Conservation (phyloP, 2,113 vertebrate species). For the Eudorcas thomsonii region DNA sequence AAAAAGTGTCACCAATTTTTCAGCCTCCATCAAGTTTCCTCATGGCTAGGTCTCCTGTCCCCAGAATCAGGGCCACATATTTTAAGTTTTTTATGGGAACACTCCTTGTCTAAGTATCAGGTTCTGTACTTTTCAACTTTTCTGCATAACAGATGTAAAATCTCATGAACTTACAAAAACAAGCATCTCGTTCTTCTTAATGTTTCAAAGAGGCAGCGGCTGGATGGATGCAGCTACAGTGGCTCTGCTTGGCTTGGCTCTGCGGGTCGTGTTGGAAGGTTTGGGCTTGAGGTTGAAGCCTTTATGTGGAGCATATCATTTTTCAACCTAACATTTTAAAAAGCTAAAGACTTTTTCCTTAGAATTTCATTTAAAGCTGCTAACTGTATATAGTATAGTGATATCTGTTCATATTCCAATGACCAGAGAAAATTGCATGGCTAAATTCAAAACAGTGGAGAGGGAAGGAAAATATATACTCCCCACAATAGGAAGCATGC, state of each 20-base stretch:
- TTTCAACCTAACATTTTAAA: not conserved
- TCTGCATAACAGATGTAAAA: not conserved
- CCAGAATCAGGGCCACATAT: not conserved
- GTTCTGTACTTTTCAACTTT: not conserved
- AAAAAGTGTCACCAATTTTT: not conserved
- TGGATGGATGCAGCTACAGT: not conserved
- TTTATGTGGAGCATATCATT: not conserved
- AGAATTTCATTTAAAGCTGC: not conserved
- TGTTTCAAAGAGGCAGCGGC: not conserved
- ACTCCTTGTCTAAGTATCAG: not conserved
- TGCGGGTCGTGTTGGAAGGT: not conserved
- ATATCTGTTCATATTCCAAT: not conserved
- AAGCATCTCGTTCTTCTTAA: not conserved
- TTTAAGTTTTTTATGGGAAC: not conserved
- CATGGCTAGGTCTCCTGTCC: not conserved
- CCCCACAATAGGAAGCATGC: not conserved
- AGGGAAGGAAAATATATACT: not conserved
- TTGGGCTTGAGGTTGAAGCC: not conserved
- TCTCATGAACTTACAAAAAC: not conserved
- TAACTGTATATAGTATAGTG: not conserved
- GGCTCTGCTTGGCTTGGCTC: not conserved
- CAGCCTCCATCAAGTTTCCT: not conserved
- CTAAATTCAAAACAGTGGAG: not conserved
- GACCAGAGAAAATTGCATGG: not conserved
- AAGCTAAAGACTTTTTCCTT: not conserved